Base-by-base conservation (phyloP, 2,113 vertebrate genomes). In the Azemiops feae region DNA sequence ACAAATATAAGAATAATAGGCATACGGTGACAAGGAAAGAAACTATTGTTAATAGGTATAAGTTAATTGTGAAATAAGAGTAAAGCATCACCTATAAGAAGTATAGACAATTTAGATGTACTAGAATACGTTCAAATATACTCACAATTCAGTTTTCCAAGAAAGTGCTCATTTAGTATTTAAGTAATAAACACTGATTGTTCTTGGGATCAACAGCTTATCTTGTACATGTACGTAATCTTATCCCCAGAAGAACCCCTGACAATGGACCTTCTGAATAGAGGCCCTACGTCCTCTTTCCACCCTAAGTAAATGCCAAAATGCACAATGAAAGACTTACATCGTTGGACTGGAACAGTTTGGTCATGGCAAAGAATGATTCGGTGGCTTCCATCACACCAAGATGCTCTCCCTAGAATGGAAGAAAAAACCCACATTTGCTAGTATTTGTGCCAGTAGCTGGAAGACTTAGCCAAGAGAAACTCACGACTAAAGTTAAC, bases 281-380 rank as follows among this genome's bases (percentile, higher is more conserved):
- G 7, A 45, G 22, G 4, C 39, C 39, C 53, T 74, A 27, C 69
- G 34, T 30, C 47, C 27, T 85, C 57, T 54, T 94, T 91, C 64
- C 12, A 88, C 0, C 88, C 74, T 69, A 91, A 12, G 58, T 88
- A 93, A 43, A 52, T 57, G 25, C 22, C 93, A 89, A 91, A 14
- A 89, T 0, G 89, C 25, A 43, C 5, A 88, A 50, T 10, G 57
- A 14, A 89, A 20, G 87, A 96, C 98, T 98, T 97, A 99, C 99
- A 94, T 99, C 99, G 88, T 98, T 99, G 91, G 99, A 99, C 97
- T 99, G 99, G 96, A 99, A 99, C 90, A 99, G 98, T 91, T 98
- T 98, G 85, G 99, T 99, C 99, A 99, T 99, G 6, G 99, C 99
- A 96, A 99, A 99, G 97, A 99, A 99, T 30, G 99, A 98, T 96